Conservation (phyloP, 2,797 vertebrate species). For the Gymnothorax javanicus region DNA sequence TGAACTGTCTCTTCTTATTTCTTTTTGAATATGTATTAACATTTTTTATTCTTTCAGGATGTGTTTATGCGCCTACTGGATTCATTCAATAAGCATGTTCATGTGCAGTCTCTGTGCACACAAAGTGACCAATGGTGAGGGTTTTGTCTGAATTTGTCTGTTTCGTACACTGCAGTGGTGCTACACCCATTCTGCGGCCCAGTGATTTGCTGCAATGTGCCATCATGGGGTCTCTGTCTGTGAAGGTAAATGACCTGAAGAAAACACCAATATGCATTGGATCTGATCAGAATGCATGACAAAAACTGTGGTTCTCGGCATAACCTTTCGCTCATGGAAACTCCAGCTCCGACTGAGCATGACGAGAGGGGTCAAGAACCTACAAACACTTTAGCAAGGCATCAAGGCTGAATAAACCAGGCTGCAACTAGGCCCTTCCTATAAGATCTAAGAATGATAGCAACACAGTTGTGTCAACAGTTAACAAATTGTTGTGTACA, state of each 20-base stretch:
- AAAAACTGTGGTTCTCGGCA: conserved; percentile 71
- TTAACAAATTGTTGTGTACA: neutral
- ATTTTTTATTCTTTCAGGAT: neutral
- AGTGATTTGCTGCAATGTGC: conserved; percentile 73
- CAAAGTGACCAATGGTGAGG: no score
- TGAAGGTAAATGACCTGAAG: conserved; percentile 75
- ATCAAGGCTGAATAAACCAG: neutral
- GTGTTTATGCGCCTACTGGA: neutral
- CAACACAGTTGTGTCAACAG: neutral
- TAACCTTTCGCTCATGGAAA: conserved; percentile 69
- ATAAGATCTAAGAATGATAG: neutral
- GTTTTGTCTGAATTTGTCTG: neutral
- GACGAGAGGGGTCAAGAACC: conserved; percentile 70
- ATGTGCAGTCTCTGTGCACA: neutral
- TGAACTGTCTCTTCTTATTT: neutral
- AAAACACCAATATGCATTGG: conserved; percentile 71
- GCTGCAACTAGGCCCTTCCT: conserved; percentile 19
- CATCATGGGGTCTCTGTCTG: conserved; percentile 63
- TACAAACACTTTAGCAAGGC: conserved; percentile 56
- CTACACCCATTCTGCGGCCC: conserved; percentile 61
- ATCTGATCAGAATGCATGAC: conserved; percentile 60
- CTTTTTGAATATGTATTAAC: neutral
- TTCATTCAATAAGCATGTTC: neutral
- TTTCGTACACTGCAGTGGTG: neutral
- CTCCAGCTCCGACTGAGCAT: conserved; percentile 68